Evolutionary conservation across 2,113 vertebrate species (phyloP), one percentile per base, ranked within the genome.

Genomic region (Erythrocercus mccallii): DNA sequence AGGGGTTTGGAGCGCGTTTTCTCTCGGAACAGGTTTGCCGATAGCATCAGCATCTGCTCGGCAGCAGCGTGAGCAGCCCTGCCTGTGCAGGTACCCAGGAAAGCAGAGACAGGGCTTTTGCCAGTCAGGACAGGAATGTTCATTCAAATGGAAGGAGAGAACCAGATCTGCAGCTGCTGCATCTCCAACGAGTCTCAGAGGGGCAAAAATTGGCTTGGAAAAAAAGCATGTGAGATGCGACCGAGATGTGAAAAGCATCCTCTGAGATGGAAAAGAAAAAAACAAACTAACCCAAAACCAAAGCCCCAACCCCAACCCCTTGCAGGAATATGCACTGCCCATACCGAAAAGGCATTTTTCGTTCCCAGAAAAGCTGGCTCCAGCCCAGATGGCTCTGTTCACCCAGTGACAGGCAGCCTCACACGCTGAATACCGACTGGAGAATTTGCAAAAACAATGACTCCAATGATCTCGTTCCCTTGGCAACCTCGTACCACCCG

Each of bases 91-190:
- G 88, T 86, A 86, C 68, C 0, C 45, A 6, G 1, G 90, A 81
- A 96, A 88, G 38, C 82, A 96, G 93, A 95, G 94, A 65, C 68
- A 83, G 57, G 17, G 47, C 7, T 30, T 78, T 64, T 96, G 90
- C 93, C 94, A 95, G 90, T 94, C 76, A 48, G 86, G 93, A 86
- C 93, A 95, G 72, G 94, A 94, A 93, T 95, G 92, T 81, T 95
- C 93, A 74, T 94, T 93, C 83, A 88, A 93, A 90, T 45, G 35
- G 64, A 88, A 96, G 82, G 79, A 90, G 82, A 92, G 85, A 96
- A 92, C 79, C 80, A 96, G 85, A 71, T 81, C 80, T 90, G 51
- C 72, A 84, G 88, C 90, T 96, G 85, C 65, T 90, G 2, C 35
- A 74, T 53, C 79, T 94, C 44, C 82, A 74, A 78, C 0, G 21